Percentiles rank a stretch among this genome's conserved stretches.
phyloP scores from a whole-genome alignment of 2,113 vertebrate genomes.

The Beaufortia kweichowensis region DNA sequence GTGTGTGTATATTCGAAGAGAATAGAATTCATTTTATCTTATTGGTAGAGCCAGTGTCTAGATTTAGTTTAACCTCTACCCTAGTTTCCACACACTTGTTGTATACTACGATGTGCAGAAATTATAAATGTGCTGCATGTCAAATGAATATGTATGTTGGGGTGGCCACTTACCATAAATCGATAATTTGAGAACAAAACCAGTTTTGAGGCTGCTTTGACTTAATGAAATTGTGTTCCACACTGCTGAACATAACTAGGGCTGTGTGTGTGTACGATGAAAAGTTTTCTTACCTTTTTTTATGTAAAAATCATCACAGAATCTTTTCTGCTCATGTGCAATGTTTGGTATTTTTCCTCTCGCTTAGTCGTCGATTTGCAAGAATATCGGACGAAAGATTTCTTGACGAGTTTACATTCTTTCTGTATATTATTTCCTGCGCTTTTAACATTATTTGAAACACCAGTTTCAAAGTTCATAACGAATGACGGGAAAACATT shows the following conservation, averaged over 20 bases:
- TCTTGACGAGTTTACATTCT: constrained; percentile 23
- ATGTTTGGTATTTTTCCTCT: constrained; percentile 2
- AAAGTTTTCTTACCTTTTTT: constrained; percentile 18
- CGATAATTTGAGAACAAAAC: constrained; percentile 66
- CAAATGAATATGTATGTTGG: constrained; percentile 77
- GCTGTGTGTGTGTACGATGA: constrained; percentile 11
- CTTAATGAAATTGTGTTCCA: constrained; percentile 54
- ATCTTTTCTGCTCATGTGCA: constrained; percentile 21
- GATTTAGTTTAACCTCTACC: constrained; percentile 68
- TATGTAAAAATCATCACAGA: constrained; percentile 24
- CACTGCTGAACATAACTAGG: constrained; percentile 22
- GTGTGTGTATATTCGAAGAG: constrained; percentile 77
- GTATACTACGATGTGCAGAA: constrained; percentile 78
- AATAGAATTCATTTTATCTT: constrained; percentile 74
- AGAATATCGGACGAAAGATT: background rate
- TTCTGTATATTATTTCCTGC: constrained; percentile 15
- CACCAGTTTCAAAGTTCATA: constrained; percentile 1
- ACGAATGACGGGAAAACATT: background rate
- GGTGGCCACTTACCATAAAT: constrained; percentile 75
- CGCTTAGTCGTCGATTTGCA: background rate
- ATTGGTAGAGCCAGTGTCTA: constrained; percentile 75
- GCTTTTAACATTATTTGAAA: background rate
- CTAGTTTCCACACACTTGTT: constrained; percentile 69
- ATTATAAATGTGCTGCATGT: constrained; percentile 81
- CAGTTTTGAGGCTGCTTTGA: constrained; percentile 61